Base-by-base conservation (phyloP, 1,140 invertebrate genomes). In the Drosophila bocki region DNA sequence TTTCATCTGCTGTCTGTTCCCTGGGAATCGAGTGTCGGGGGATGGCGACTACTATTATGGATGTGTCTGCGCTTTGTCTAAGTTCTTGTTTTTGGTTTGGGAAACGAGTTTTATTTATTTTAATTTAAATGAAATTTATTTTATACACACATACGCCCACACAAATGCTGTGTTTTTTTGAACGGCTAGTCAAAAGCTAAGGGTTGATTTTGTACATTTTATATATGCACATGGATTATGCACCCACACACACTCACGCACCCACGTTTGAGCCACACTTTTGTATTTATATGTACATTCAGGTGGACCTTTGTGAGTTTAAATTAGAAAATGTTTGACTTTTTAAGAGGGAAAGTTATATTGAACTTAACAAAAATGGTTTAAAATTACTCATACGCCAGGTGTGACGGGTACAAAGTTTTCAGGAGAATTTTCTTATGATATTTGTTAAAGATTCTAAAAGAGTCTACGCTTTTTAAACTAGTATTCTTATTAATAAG, bases 111-210 rank as follows among this genome's bases (percentile, higher is more conserved):
- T 88, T 90, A 90, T 90, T 90, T 90, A 90, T 90, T 90, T 88
- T 90, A 88, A 88, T 85, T 90, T 80, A 90, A 90, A 90, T 88
- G 78, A 84, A 88, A 90, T 90, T 79, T 90, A 90, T 90, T 90
- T 90, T 90, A 90, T 90, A 58, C 59, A 71, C 54, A 76, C n/a
- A 50, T 37, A 37, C 12, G 35, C 45, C 60, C 29, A 53, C 59
- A 17, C 50, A 67, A 22, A 57, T 45, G 50, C 17, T 9, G 45
- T 53, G 60, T 64, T 77, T 77, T 77, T 77, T 77, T 56, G 50
- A 68, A 44, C 54, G 75, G 74, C 44, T 77, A 77, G 75, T 72
- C 67, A 72, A 60, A 72, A 60, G 54, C 74, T 77, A 77, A 77
- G 75, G 75, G 75, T 78, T 77, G 75, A 72, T 75, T 72, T 74